Percentiles rank a stretch among this genome's conserved stretches.
These are phyloP conservation scores for Sceloporus tristichus DNA, from an alignment of 2,113 vertebrate species.

Conservation along the genomic window DNA sequence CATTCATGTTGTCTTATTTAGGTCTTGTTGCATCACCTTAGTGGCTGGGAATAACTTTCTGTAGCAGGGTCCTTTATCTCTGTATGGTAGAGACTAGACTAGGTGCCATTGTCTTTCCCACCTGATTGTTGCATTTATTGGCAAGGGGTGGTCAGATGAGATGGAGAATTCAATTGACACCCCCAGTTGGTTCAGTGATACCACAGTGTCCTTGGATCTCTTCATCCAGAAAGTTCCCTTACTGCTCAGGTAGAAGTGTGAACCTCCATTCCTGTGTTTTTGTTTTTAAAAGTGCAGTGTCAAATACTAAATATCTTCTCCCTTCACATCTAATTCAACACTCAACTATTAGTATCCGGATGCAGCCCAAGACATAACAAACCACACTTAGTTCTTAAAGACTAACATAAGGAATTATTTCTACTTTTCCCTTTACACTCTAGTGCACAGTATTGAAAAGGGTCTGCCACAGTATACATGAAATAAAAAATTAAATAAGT, in stretches of 20 bases:
- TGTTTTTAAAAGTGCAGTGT: not conserved
- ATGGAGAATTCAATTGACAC: not conserved
- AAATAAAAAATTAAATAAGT: not conserved
- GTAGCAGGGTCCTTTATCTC: not conserved
- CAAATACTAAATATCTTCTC: not conserved
- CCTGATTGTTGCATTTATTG: not conserved
- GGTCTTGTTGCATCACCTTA: rapidly evolving
- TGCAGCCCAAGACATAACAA: not conserved
- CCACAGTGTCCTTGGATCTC: not conserved
- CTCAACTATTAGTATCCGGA: not conserved
- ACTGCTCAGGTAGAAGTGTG: not conserved
- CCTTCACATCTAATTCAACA: not conserved
- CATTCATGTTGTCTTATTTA: constrained; percentile 4
- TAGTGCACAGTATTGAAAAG: not conserved
- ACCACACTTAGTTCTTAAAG: not conserved
- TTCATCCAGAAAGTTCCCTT: not conserved
- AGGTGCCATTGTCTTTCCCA: not conserved
- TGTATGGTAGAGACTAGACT: not conserved
- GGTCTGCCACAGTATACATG: no score
- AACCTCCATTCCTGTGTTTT: not conserved
- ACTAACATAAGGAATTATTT: not conserved
- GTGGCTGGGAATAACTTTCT: not conserved
- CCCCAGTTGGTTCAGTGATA: no score
- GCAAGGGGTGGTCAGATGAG: not conserved
- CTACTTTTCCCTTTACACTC: not conserved